Conservation (phyloP, 2,888 invertebrate species). For the Alloscopus bannaensis region DNA sequence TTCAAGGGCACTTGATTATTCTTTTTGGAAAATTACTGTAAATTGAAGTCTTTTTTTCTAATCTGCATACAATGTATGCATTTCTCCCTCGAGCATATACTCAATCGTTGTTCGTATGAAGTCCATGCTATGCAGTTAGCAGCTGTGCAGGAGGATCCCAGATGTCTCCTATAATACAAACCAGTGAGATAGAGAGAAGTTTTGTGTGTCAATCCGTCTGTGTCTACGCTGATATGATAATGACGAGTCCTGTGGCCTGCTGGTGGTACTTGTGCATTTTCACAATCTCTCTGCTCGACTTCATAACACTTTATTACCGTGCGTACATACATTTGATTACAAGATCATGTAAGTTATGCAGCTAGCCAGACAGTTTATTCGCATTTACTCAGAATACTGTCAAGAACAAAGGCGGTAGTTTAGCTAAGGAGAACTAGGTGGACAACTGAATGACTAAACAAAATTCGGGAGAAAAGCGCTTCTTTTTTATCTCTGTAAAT, state of each 20-base stretch:
- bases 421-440: no score
- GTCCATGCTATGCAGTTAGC: neutral
- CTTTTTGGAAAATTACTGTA: conserved; percentile 27
- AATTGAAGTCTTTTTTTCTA: conserved; percentile 31
- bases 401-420: no score
- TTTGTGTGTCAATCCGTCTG: conserved; percentile 50
- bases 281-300: no score
- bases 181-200: conserved; percentile 2
- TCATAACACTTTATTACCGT: no score
- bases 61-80: conserved; percentile 19
- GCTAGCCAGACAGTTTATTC: no score
- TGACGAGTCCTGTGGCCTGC: conserved; percentile 2
- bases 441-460: no score
- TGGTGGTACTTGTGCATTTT: neutral
- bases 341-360: no score
- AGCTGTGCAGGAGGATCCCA: neutral
- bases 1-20: conserved; percentile 50
- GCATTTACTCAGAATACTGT: no score
- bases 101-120: neutral
- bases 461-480: no score
- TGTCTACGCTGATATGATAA: conserved; percentile 7
- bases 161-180: neutral
- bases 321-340: no score
- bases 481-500: no score
- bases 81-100: neutral